A percentile compares a stretch with the other conserved stretches of the same genome.
Conservation (phyloP, 2,113 vertebrate species). For the Pteronura brasiliensis region DNA sequence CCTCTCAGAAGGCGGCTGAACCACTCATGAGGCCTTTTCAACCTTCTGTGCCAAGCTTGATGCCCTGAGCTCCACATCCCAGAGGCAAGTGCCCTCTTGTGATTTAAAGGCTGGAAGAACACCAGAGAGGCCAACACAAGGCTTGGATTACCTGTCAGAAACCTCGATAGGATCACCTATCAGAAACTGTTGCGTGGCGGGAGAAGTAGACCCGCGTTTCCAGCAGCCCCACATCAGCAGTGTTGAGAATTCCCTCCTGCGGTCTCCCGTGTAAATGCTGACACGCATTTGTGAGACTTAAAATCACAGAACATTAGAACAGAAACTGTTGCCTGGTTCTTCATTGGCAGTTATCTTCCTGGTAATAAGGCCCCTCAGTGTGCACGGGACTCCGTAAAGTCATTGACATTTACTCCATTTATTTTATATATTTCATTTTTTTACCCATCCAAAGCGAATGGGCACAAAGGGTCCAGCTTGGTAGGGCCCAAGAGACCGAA, state of each 20-base stretch:
- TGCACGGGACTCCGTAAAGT: not conserved
- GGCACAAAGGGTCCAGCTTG: not conserved
- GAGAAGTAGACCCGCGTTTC: not conserved
- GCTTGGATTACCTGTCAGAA: not conserved
- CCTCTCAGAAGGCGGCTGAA: not conserved
- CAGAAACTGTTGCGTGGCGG: not conserved
- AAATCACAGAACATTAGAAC: not conserved
- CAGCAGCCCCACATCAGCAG: not conserved
- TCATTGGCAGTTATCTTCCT: not conserved
- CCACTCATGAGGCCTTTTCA: not conserved
- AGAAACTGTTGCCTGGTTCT: not conserved
- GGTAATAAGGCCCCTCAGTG: not conserved
- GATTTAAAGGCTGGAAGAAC: not conserved
- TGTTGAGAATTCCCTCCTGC: not conserved
- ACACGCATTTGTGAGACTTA: not conserved
- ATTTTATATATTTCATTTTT: not conserved
- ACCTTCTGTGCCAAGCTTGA: not conserved
- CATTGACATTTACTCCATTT: not conserved
- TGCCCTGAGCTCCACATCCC: not conserved
- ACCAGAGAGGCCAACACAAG: not conserved
- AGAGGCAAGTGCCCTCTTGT: not conserved
- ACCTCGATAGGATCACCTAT: not conserved
- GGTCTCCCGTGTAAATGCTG: not conserved
- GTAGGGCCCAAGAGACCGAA: not conserved
- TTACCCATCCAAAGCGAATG: not conserved